Conservation (phyloP, 2,113 vertebrate species). For the Oophaga pumilio region DNA sequence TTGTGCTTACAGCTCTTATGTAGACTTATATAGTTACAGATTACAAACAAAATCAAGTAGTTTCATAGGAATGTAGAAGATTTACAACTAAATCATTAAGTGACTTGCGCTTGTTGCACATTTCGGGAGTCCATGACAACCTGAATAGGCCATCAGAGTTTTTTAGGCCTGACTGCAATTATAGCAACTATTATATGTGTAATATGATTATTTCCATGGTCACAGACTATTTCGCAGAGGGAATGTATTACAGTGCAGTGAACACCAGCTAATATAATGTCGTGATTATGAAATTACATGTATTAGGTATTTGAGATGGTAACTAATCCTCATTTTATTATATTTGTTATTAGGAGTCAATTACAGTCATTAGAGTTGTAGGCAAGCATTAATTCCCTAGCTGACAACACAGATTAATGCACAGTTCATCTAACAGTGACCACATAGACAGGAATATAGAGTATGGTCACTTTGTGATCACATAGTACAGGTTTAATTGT, state of each 20-base stretch:
- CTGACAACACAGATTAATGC: not conserved
- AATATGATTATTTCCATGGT: not conserved
- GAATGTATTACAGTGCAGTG: not conserved
- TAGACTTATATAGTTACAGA: too few relatives aligned
- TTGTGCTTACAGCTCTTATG: too few relatives aligned
- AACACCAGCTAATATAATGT: not conserved
- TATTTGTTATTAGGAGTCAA: slow-evolving; percentile 21
- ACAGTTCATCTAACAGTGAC: not conserved
- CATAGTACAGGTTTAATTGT: not conserved
- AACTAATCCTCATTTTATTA: slow-evolving; percentile 30
- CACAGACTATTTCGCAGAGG: not conserved
- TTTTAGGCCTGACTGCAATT: not conserved
- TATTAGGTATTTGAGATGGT: not conserved
- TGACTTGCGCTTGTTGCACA: not conserved
- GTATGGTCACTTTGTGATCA: not conserved
- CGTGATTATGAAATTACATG: not conserved
- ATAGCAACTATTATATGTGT: not conserved
- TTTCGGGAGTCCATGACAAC: not conserved
- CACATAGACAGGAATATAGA: not conserved
- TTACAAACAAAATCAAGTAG: not conserved
- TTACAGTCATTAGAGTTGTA: not conserved
- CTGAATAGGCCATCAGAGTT: not conserved
- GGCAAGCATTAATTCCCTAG: not conserved
- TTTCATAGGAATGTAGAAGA: not conserved
- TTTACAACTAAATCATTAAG: not conserved